A percentile compares a stretch with the other conserved stretches of the same genome.
These are phyloP conservation scores for Crambe crambe DNA, from an alignment of 37 sponge, comb jelly and placozoan genomes.

Conservation along the genomic window DNA sequence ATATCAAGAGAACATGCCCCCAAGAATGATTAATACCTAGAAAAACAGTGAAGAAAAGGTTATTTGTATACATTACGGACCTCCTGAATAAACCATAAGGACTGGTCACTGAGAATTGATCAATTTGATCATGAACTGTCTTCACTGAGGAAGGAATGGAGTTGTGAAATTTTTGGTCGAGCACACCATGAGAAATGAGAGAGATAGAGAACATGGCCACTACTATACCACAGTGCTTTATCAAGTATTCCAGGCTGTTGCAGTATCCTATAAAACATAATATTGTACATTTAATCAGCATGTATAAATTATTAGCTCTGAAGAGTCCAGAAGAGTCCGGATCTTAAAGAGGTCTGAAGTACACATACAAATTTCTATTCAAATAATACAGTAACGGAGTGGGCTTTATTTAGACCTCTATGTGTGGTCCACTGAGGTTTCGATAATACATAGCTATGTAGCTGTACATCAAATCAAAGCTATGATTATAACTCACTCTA, in stretches of 20 bases:
- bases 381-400: too few species aligned
- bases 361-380: conserved; percentile 1
- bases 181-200: conserved; percentile 52
- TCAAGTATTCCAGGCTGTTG: conserved; percentile 6
- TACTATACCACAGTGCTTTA: conserved; percentile 20
- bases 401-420: too few species aligned
- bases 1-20: too few species aligned
- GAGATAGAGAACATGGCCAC: conserved; percentile 75
- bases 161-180: conserved; percentile 49
- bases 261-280: conserved; percentile 3
- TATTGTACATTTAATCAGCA: neutral
- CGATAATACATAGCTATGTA: too few species aligned
- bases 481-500: neutral
- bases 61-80: conserved; percentile 21
- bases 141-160: conserved; percentile 45
- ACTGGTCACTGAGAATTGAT: conserved; percentile 31
- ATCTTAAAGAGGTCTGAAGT: neutral
- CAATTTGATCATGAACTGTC: conserved; percentile 17
- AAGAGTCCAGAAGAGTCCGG: too few species aligned
- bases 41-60: neutral
- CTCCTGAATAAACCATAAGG: conserved; percentile 94
- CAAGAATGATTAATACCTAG: too few species aligned
- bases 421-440: too few species aligned
- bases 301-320: too few species aligned
- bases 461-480: too few species aligned